Evolutionary conservation across 2,113 vertebrate genomes (phyloP), one percentile per base, ranked within the genome.

Genomic region (Sinocyclocheilus anshuiensis): DNA sequence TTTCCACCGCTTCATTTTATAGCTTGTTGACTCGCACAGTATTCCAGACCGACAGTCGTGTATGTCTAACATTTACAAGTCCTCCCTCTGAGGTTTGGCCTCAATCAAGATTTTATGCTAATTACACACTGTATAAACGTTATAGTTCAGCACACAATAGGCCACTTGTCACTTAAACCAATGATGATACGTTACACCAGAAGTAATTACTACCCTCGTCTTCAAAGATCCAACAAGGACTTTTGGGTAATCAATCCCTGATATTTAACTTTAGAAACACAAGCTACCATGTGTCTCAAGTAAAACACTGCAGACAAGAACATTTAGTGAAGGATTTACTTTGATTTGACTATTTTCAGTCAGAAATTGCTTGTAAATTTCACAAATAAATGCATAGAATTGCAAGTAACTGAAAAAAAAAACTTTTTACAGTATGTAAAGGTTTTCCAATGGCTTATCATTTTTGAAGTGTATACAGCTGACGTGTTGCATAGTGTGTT

Each of bases 401-500:
- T 20, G 18, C 69, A 71, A 71, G 67, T 71, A 39, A 71, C 69
- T 55, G 53, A 55, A 55, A 55, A 6, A 15, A 18, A 55, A 18
- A 6, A 1, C 4, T 55, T 67, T 67, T 29, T 16, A 67, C 13
- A 1, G 26, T 9, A 16, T 69, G 26, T 69, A 69, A 69, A 36
- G 3, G 65, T 18, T 39, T 39, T 71, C 16, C 67, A 72, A 22
- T 29, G 16, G 67, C 33, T 9, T 71, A 36, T 74, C 71, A 42
- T 42, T 74, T 33, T 74, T 45, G 39, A 45, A 24, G 39, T 7
- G 42, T 74, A 39, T 42, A 39, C 42, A 81, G 6, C 12, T 75
- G 33, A 81, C 65, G 26, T 71, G 81, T 83, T 92, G 75, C 87
- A 71, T 71, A 61, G 36, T 15, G 20, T 20, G 3, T 18, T 15